phyloP scores from a whole-genome alignment of 2,113 vertebrate species.

The Spea bombifrons region DNA sequence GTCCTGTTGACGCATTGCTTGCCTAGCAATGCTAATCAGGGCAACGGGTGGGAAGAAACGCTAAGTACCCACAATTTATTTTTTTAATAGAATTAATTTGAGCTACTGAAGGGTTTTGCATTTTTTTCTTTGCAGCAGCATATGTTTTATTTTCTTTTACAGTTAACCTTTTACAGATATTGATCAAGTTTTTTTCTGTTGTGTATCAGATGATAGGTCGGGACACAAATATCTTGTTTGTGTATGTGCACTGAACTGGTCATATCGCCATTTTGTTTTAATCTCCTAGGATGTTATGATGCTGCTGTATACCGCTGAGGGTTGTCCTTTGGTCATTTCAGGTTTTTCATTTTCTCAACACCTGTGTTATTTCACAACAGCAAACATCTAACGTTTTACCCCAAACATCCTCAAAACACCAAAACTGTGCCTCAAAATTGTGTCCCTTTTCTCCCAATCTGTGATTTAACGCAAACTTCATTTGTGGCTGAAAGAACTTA shows the following conservation, averaged over 20 bases:
- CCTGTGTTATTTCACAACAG: too few species aligned
- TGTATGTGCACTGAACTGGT: slow-evolving; percentile 10
- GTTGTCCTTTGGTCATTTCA: neutral
- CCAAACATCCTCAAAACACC: too few species aligned
- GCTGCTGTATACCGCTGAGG: neutral
- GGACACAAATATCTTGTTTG: neutral
- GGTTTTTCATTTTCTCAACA: too few species aligned
- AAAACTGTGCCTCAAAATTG: too few species aligned
- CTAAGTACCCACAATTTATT: slow-evolving; percentile 64
- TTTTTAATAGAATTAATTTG: slow-evolving; percentile 72
- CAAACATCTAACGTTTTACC: too few species aligned
- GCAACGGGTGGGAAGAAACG: slow-evolving; percentile 88
- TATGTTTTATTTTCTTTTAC: slow-evolving; percentile 62
- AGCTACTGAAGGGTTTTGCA: slow-evolving; percentile 65
- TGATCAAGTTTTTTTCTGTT: slow-evolving; percentile 80
- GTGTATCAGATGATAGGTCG: slow-evolving; percentile 88
- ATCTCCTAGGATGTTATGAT: neutral
- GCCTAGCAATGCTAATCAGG: slow-evolving; percentile 71
- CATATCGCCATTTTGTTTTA: slow-evolving; percentile 8
- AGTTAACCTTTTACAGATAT: slow-evolving; percentile 65
- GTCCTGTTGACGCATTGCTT: slow-evolving; percentile 71
- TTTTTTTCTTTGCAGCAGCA: slow-evolving; percentile 84
- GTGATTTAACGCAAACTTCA: too few species aligned
- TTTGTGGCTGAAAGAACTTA: too few species aligned
- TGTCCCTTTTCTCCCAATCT: too few species aligned